Percentiles rank a stretch among this genome's conserved stretches.
Conservation (phyloP, 2,888 invertebrate species). For the Drosophila kambysellisi region DNA sequence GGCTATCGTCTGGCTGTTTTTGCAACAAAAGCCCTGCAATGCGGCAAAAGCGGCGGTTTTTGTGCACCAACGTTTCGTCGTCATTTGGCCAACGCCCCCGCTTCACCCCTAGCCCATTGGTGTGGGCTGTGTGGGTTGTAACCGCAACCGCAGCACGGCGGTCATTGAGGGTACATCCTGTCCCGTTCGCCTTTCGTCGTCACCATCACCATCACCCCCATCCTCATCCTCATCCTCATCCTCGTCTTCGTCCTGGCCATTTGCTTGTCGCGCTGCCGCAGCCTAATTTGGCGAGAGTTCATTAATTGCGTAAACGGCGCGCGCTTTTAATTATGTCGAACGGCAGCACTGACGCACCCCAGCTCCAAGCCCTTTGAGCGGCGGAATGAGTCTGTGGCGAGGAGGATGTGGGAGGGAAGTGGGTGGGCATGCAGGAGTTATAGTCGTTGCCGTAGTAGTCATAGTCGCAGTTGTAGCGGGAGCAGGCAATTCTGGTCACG, state of each 20-base stretch:
- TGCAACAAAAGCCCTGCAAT: constrained; percentile 77
- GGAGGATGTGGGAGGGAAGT: not conserved
- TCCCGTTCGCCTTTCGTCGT: constrained; percentile 17
- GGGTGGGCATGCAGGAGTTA: not conserved
- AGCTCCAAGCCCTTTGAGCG: constrained; percentile 4
- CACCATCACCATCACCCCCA: not conserved
- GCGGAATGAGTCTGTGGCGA: not conserved
- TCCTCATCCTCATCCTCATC: constrained; percentile 36
- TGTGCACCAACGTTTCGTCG: constrained; percentile 56
- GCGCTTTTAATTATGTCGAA: constrained; percentile 80
- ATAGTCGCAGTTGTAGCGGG: not conserved
- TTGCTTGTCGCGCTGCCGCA: constrained; percentile 76
- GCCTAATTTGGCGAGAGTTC: constrained; percentile 80
- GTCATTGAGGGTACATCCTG: constrained; percentile 53
- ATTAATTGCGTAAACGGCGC: constrained; percentile 79
- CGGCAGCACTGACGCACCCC: constrained; percentile 47
- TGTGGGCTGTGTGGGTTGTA: constrained; percentile 5
- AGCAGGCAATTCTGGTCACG: constrained; percentile 39
- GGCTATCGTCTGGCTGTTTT: constrained; percentile 58
- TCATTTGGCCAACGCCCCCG: constrained; percentile 26
- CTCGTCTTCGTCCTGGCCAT: constrained; percentile 50
- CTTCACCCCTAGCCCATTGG: constrained; percentile 19
- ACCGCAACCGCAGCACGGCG: constrained; percentile 62
- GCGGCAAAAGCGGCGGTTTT: constrained; percentile 77
- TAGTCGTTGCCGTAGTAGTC: not conserved